Conservation (phyloP, 2,113 vertebrate species). For the Urocitellus parryii region DNA sequence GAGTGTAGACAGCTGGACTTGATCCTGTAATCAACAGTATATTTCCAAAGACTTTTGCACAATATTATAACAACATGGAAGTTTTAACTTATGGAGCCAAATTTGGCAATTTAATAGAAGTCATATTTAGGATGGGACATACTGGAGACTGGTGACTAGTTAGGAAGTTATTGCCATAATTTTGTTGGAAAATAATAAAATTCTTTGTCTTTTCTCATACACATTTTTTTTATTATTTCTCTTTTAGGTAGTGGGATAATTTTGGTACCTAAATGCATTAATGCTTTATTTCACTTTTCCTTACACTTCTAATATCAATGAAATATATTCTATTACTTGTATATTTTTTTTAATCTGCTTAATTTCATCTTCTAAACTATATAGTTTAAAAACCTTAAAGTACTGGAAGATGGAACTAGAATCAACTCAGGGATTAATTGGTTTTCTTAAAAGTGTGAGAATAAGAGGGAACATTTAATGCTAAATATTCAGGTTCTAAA, state of each 20-base stretch:
- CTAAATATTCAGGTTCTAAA: slow-evolving; percentile 30
- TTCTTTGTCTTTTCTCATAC: neutral
- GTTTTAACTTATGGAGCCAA: slow-evolving; percentile 1
- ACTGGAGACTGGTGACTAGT: neutral
- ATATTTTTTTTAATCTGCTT: neutral
- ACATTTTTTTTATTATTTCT: slow-evolving; percentile 1
- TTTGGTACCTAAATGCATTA: neutral
- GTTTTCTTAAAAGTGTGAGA: neutral
- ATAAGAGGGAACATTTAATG: slow-evolving; percentile 29
- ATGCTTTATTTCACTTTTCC: slow-evolving; percentile 34
- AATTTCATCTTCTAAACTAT: neutral
- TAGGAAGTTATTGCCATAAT: slow-evolving; percentile 8
- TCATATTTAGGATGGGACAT: neutral
- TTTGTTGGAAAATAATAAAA: neutral
- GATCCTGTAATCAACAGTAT: neutral
- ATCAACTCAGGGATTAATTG: slow-evolving; percentile 14
- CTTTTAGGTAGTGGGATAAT: neutral
- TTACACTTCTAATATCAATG: neutral
- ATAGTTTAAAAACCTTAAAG: slow-evolving; percentile 39
- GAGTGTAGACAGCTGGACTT: neutral
- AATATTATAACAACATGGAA: neutral
- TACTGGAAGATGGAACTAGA: neutral
- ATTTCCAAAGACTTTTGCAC: neutral
- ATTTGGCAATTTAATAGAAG: neutral
- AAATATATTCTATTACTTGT: slow-evolving; percentile 23